Conservation (phyloP, 2,888 invertebrate genomes). For the Eupelmus urozonus region DNA sequence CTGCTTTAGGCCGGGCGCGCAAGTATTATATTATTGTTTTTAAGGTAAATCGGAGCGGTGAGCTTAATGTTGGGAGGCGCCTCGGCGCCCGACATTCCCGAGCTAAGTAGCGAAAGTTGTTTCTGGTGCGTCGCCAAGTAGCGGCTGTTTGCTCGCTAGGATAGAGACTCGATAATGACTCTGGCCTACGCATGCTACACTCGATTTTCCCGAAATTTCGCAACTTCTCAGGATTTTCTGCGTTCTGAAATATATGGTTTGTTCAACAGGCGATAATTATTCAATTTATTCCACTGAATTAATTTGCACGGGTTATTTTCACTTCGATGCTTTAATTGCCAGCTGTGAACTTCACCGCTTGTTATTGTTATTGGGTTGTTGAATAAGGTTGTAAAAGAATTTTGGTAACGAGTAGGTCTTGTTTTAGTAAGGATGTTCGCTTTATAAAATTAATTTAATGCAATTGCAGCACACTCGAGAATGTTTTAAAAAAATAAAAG, state of each 20-base stretch:
- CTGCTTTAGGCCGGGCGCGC: background rate
- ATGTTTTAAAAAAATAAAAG: too few species aligned
- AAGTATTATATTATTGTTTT: constrained; percentile 53
- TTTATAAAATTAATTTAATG: too few species aligned
- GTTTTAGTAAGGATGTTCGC: too few species aligned
- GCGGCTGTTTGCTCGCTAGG: constrained; percentile 26
- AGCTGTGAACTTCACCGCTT: background rate
- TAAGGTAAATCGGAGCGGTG: constrained; percentile 36
- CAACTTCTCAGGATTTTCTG: background rate
- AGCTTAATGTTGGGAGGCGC: constrained; percentile 22
- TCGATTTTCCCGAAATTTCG: constrained; percentile 37
- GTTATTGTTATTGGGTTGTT: background rate
- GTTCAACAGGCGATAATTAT: constrained; percentile 1
- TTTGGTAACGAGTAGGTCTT: background rate
- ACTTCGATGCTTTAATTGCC: constrained; percentile 5
- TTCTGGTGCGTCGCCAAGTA: constrained; percentile 56
- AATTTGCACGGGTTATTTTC: background rate
- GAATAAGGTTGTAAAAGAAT: background rate
- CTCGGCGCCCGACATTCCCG: background rate
- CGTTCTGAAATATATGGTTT: background rate
- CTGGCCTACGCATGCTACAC: background rate
- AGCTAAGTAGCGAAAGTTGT: constrained; percentile 50
- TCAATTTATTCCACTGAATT: constrained; percentile 23
- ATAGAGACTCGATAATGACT: constrained; percentile 37
- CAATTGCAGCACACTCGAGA: too few species aligned